A percentile compares a stretch with the other conserved stretches of the same genome.
phyloP scores from a whole-genome alignment of 2,888 invertebrate genomes.

The Scaptomyza flava region DNA sequence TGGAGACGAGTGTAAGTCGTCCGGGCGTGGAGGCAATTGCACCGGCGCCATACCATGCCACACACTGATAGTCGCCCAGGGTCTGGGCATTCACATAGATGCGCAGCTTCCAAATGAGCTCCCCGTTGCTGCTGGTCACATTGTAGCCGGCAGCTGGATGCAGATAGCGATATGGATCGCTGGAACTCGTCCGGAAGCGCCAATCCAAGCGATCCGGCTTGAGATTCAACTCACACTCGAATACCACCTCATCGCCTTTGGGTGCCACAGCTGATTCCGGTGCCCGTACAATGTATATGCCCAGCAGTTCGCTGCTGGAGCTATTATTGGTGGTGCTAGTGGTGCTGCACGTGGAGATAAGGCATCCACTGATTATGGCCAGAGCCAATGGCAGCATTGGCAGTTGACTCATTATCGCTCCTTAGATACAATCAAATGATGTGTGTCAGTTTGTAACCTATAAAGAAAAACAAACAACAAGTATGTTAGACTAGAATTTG shows the following conservation, averaged over 20 bases:
- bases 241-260: conserved; percentile 91
- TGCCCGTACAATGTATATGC: conserved; percentile 89
- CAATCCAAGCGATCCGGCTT: conserved; percentile 91
- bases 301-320: conserved; percentile 80
- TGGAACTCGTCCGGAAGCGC: conserved; percentile 87
- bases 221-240: conserved; percentile 92
- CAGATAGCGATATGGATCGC: conserved; percentile 53
- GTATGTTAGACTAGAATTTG: no score
- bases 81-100: conserved; percentile 85
- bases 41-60: conserved; percentile 93
- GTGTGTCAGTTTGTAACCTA: not conserved
- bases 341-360: conserved; percentile 14
- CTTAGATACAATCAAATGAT: no score
- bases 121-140: conserved; percentile 80
- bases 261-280: conserved; percentile 93
- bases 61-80: conserved; percentile 90
- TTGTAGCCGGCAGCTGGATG: conserved; percentile 76
- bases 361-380: conserved; percentile 13
- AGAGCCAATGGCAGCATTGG: conserved; percentile 15
- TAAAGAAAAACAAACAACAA: not conserved
- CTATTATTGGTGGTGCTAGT: conserved; percentile 2
- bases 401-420: not conserved
- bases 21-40: conserved; percentile 93
- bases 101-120: conserved; percentile 83
- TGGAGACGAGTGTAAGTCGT: conserved; percentile 89